Base-by-base conservation (phyloP, 2,888 invertebrate species). In the Dorcus parallelipipedus region DNA sequence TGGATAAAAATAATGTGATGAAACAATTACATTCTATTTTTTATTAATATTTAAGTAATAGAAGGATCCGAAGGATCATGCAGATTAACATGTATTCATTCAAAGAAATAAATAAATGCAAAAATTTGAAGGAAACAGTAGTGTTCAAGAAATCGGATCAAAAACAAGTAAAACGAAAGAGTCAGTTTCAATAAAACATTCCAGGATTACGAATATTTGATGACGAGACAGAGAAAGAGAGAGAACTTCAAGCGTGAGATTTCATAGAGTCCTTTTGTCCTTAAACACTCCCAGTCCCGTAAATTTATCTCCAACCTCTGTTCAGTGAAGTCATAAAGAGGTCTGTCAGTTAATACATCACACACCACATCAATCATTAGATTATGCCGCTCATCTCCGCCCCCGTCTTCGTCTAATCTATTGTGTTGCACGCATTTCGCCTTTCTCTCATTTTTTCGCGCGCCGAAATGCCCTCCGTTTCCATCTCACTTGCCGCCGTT, bases 331-430 rank as follows among this genome's bases (percentile, higher is more conserved):
- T 64, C 63, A 61, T 63, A 63, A 63, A 60, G 62, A 66, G 61
- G 56, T 66, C 62, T 55, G 61, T 60, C 62, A 59, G 62, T 64
- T 66, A 64, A 60, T 63, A 57, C 62, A 65, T 67, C 65, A 61
- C 59, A 63, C 63, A 60, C 63, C 60, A 62, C 66, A 68, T 68
- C 67, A 65, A 68, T 68, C 68, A 68, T 67, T 66, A 61, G 63
- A 64, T 61, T 64, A 63, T 67, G 57, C 61, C 59, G 52, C 63
- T 64, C 62, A 60, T 63, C 60, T 64, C 60, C 58, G 51, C 54
- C 58, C 49, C 61, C 57, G 43, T 49, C 50, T 39, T 51, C 51
- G 38, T 45, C 47, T 47, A 40, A 9, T 47, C 56, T 56, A 48
- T 51, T 50, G 51, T 38, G 38, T 51, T 39, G 33, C 20, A 33